phyloP scores from a whole-genome alignment of 2,888 invertebrate species.

The Diarsia dahlii region DNA sequence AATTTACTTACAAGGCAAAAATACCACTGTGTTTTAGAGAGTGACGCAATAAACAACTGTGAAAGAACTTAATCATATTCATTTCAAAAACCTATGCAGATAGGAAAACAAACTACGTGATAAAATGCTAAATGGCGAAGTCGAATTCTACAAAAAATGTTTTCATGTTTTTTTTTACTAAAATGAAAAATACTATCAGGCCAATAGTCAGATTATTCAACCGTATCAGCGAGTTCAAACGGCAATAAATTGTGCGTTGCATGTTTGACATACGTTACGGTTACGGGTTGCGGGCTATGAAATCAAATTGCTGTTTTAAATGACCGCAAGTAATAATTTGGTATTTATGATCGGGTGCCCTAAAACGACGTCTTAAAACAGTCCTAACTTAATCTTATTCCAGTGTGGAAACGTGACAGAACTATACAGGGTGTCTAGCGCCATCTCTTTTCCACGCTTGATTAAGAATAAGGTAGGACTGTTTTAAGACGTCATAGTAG shows the following conservation, averaged over 20 bases:
- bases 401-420: too few species aligned
- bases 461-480: too few species aligned
- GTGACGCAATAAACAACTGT: too few species aligned
- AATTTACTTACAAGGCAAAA: too few species aligned
- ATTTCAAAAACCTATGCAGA: background rate
- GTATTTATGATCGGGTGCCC: constrained; percentile 39
- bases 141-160: constrained; percentile 1
- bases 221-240: constrained; percentile 44
- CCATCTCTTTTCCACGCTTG: too few species aligned
- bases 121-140: background rate
- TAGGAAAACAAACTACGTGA: background rate
- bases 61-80: background rate
- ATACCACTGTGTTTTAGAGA: too few species aligned
- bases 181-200: constrained; percentile 42
- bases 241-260: constrained; percentile 52
- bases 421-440: too few species aligned
- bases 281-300: constrained; percentile 4
- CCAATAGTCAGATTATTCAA: constrained; percentile 41
- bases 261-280: constrained; percentile 37
- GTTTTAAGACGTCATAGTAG: too few species aligned
- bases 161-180: constrained; percentile 17
- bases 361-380: too few species aligned
- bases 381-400: too few species aligned
- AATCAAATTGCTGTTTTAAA: constrained; percentile 22
- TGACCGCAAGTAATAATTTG: background rate